A percentile compares a stretch with the other conserved stretches of the same genome.
These are phyloP conservation scores for Ormyrus nitidulus DNA, from an alignment of 2,888 invertebrate genomes.

Conservation along the genomic window DNA sequence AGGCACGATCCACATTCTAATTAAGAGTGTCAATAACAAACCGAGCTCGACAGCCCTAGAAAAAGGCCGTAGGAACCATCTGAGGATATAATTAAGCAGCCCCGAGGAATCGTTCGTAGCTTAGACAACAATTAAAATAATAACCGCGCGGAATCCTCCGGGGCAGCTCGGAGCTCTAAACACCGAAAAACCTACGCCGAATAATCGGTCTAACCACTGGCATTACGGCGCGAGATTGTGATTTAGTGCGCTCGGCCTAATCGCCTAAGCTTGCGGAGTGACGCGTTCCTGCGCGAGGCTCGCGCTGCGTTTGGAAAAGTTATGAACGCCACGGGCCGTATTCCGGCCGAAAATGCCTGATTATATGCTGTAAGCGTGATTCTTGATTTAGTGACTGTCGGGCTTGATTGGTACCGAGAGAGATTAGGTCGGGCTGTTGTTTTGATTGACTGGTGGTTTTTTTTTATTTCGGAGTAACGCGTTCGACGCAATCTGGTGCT, in stretches of 20 bases:
- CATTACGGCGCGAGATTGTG: slow-evolving; percentile 19
- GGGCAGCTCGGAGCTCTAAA: background rate
- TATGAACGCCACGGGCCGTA: slow-evolving; percentile 16
- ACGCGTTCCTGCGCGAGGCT: background rate
- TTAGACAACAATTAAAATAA: slow-evolving; percentile 43
- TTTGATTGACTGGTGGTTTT: slow-evolving; percentile 28
- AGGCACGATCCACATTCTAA: background rate
- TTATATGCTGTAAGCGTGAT: slow-evolving; percentile 9
- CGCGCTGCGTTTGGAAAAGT: slow-evolving; percentile 27
- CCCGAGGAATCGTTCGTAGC: too few species aligned
- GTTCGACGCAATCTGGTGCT: too few species aligned
- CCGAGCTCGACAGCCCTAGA: background rate
- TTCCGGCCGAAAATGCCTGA: slow-evolving; percentile 19
- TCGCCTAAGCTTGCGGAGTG: background rate
- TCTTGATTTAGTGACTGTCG: slow-evolving; percentile 41
- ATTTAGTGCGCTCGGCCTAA: slow-evolving; percentile 31
- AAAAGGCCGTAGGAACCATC: too few species aligned
- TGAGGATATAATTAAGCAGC: too few species aligned
- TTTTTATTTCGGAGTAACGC: background rate
- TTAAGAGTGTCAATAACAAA: background rate
- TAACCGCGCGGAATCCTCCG: slow-evolving; percentile 14
- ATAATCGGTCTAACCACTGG: slow-evolving; percentile 12
- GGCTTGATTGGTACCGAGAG: slow-evolving; percentile 29
- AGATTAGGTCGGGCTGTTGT: slow-evolving; percentile 4
- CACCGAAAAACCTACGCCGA: background rate